phyloP scores from a whole-genome alignment of 2,113 vertebrate genomes.

The Epinephelus lanceolatus region DNA sequence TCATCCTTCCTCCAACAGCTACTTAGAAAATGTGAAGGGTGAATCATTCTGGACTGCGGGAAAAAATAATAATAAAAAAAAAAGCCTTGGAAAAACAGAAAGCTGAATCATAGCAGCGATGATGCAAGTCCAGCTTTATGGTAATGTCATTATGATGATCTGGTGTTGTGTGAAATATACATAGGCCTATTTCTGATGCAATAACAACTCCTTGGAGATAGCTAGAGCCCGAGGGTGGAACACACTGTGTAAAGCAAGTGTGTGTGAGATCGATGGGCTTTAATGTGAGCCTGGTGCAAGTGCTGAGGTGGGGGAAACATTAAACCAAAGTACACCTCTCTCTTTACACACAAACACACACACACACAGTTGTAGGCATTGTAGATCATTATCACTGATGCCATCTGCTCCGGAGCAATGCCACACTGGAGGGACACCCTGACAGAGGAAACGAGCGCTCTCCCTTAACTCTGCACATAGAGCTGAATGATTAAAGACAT shows the following conservation, averaged over 20 bases:
- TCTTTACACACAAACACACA: slow-evolving; percentile 1
- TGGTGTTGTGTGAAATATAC: slow-evolving; percentile 42
- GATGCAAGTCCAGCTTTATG: slow-evolving; percentile 51
- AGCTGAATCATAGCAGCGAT: slow-evolving; percentile 29
- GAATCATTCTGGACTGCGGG: slow-evolving; percentile 5
- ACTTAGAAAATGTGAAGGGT: slow-evolving; percentile 1
- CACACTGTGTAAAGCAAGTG: slow-evolving; percentile 5
- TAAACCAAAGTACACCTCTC: slow-evolving; percentile 16
- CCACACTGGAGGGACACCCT: slow-evolving; percentile 61
- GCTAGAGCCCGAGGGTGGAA: slow-evolving; percentile 1
- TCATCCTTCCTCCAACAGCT: background rate
- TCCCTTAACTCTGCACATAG: slow-evolving; percentile 53
- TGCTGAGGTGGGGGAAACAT: slow-evolving; percentile 49
- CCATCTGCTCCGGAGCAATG: slow-evolving; percentile 70
- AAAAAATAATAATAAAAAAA: background rate
- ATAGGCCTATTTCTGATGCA: slow-evolving; percentile 35
- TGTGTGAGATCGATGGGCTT: slow-evolving; percentile 51
- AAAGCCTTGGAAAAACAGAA: background rate
- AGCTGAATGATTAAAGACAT: slow-evolving; percentile 61
- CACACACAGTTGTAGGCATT: background rate
- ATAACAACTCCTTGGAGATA: slow-evolving; percentile 13
- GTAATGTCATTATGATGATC: slow-evolving; percentile 34
- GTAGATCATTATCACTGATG: slow-evolving; percentile 62
- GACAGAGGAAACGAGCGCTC: slow-evolving; percentile 56
- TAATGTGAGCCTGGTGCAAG: slow-evolving; percentile 64